Base-by-base conservation (phyloP, 2,797 vertebrate species). In the Etheostoma nigrum region DNA sequence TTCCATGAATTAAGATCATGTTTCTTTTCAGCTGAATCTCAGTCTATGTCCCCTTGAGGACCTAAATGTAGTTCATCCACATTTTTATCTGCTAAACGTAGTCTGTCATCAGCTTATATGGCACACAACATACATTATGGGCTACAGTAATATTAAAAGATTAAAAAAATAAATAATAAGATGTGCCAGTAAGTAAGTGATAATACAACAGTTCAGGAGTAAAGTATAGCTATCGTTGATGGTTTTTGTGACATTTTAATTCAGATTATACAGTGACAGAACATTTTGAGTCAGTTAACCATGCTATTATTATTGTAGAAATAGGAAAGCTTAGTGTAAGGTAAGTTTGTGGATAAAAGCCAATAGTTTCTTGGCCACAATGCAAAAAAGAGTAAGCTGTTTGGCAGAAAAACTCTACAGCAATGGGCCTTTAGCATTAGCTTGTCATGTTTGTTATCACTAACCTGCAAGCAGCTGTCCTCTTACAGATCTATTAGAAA, bases 1-100 rank as follows among this genome's bases (percentile, higher is more conserved):
- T 66, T 54, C 23, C 42, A 57, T 52, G 44, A 85, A 69, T 78
- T 78, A 70, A 75, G 51, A 76, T 66, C 8, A 65, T 27, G 15
- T 69, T 85, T 82, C 72, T 49, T 74, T 55, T 80, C 25, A 53
- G 19, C 15, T 61, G 45, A 66, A 59, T 57, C 42, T 36, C 54
- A 44, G 44, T 67, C 14, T n/a, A 6, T 42, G 18, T 51, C 42
- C 49, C 74, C 30, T 18, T 11, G 19, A 74, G n/a, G 5, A 27
- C 5, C 23, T 68, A 67, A 68, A 72, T 60, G 66, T 27, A 73
- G 21, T 72, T 77, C 42, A 76, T 72, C 45, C 49, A 64, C 44
- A 57, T 67, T 72, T 76, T 23, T 49, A 75, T 65, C 76, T 61
- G 19, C 53, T 42, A 12, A 70, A 69, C 16, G 14, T 53, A 6